A percentile compares a stretch with the other conserved stretches of the same genome.
Conservation (phyloP, 2,888 invertebrate genomes). For the Criorhina ranunculi region DNA sequence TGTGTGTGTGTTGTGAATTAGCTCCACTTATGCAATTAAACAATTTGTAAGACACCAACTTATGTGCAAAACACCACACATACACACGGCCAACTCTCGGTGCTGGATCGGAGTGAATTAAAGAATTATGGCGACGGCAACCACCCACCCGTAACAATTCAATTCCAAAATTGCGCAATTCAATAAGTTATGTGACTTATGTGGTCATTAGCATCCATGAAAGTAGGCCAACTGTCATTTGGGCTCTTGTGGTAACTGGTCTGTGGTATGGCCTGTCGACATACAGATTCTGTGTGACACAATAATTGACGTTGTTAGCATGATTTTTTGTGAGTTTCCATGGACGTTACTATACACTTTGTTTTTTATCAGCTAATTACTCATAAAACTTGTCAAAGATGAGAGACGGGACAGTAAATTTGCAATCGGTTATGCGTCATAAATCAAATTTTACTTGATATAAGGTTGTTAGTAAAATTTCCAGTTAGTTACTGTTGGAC, state of each 20-base stretch:
- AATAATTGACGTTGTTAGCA: conserved; percentile 54
- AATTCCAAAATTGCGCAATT: conserved; percentile 71
- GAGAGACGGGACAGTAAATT: not conserved
- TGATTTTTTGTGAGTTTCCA: conserved; percentile 1
- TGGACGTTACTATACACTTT: not conserved
- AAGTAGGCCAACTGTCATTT: conserved; percentile 75
- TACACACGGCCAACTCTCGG: conserved; percentile 1
- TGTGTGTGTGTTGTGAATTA: conserved; percentile 7
- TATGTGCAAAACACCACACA: not conserved
- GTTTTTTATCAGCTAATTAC: conserved; percentile 1
- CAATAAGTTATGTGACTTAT: conserved; percentile 74
- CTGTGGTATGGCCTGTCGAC: conserved; percentile 30
- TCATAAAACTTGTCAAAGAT: not conserved
- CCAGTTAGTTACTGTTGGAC: too few species aligned
- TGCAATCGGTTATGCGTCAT: too few species aligned
- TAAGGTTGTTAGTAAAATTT: too few species aligned
- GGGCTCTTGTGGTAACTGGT: conserved; percentile 55
- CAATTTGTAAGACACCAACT: conserved; percentile 44
- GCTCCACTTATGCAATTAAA: conserved; percentile 57
- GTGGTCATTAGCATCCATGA: conserved; percentile 72
- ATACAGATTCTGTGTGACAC: conserved; percentile 47
- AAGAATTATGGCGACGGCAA: conserved; percentile 62
- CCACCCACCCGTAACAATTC: conserved; percentile 74
- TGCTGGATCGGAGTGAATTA: conserved; percentile 46
- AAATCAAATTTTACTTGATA: too few species aligned